Base-by-base conservation (phyloP, 1,140 invertebrate genomes). In the Drosophila bocqueti region DNA sequence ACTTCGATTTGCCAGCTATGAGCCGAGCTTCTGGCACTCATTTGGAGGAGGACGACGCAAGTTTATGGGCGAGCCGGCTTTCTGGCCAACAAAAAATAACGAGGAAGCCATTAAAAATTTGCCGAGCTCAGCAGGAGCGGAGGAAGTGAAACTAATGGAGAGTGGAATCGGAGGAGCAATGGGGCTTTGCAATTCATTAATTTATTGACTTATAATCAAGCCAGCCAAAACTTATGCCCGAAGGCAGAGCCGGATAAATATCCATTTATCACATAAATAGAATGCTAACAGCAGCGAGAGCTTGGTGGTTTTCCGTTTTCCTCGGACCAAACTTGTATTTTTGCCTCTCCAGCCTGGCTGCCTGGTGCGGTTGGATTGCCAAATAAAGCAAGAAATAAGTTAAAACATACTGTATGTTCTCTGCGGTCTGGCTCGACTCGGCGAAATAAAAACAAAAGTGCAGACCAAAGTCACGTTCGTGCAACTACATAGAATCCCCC, bases 161-260 rank as follows among this genome's bases (percentile, higher is more conserved):
- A 55, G 73, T 43, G 45, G 40, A 38, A 58, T 21, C 29, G 71
- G 16, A 38, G 38, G 42, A 46, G 52, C 24, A 45, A 36, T 26
- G 34, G 62, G 49, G 63, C 63, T 45, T 58, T 81, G 81, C 81
- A 84, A 90, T 82, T 89, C 85, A 74, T 82, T 90, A 90, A 89
- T 79, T 85, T 90, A 89, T 89, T 89, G 85, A 89, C 81, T 89
- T 72, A 73, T 76, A 89, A 89, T 89, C 85, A 89, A 73, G 63
- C 34, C 66, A 76, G 66, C 34, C 34, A 64, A 75, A 84, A 76
- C 58, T 61, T 64, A 81, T 71, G 76, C 79, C 72, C 72, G 47
- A 40, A 42, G 60, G 58, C 68, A 65, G 47, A 38, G 52, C 38
- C 45, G 76, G 71, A 87, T 87, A 81, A 79, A 86, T 79, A 72